Conservation (phyloP, 1,140 invertebrate genomes). For the Calycopis cecrops region DNA sequence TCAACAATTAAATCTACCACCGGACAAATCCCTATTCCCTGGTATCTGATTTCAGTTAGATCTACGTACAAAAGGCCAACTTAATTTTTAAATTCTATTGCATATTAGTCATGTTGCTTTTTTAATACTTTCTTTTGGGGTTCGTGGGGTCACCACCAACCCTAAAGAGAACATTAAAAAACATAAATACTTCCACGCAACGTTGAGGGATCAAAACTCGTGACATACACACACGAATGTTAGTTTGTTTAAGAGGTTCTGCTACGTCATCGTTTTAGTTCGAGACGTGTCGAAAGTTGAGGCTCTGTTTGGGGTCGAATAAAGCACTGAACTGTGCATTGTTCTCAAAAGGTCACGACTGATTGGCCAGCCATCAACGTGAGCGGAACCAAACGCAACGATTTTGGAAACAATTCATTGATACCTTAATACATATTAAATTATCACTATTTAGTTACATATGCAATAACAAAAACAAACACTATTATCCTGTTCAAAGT, state of each 20-base stretch:
- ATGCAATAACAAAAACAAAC: too few relatives aligned
- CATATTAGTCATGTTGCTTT: too few relatives aligned
- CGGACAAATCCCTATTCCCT: too few relatives aligned
- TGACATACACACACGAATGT: conserved; percentile 13
- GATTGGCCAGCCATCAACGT: conserved; percentile 27
- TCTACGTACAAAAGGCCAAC: too few relatives aligned
- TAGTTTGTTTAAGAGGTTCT: neutral
- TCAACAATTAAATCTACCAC: too few relatives aligned
- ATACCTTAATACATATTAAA: neutral
- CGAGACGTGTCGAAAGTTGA: conserved; percentile 44
- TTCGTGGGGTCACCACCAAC: neutral
- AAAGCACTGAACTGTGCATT: conserved; percentile 41
- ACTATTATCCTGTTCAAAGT: too few relatives aligned
- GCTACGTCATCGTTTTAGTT: conserved; percentile 25
- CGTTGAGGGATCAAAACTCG: conserved; percentile 7
- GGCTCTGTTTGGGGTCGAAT: conserved; percentile 39
- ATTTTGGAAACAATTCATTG: conserved; percentile 13
- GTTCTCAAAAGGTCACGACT: conserved; percentile 59
- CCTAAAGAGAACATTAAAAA: too few relatives aligned
- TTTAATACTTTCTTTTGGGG: too few relatives aligned
- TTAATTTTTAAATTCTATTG: too few relatives aligned
- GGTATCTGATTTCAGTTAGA: too few relatives aligned
- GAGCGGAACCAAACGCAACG: conserved; percentile 32
- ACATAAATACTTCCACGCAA: neutral
- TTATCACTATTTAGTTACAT: too few relatives aligned